Evolutionary conservation across 2,888 invertebrate species (phyloP).

Genomic region (Antheraea assamensis): DNA sequence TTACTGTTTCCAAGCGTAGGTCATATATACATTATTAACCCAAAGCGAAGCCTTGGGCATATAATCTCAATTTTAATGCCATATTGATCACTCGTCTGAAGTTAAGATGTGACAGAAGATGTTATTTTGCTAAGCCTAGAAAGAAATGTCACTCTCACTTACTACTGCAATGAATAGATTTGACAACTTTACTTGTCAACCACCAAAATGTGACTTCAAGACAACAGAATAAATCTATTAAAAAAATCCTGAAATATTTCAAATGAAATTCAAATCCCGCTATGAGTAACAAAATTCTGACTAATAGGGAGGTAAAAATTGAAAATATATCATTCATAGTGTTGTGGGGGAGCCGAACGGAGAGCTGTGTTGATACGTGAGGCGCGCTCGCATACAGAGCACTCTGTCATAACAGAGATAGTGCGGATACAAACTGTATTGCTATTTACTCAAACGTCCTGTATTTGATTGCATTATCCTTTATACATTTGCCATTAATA

Average conservation of each 20-base stretch:
- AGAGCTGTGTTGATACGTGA: slow-evolving; percentile 55
- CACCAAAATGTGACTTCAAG: neutral
- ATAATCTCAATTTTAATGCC: no score
- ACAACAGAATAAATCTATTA: neutral
- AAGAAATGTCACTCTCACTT: neutral
- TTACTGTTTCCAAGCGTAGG: no score
- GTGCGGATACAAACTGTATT: slow-evolving; percentile 45
- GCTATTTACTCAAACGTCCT: slow-evolving; percentile 39
- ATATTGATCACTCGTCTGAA: neutral
- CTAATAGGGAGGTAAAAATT: slow-evolving; percentile 72
- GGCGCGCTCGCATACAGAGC: slow-evolving; percentile 59
- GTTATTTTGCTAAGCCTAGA: neutral
- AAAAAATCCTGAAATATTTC: neutral
- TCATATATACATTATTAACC: no score
- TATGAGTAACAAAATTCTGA: slow-evolving; percentile 61
- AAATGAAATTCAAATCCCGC: slow-evolving; percentile 58
- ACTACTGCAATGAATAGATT: neutral
- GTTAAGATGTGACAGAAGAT: neutral
- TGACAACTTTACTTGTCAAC: neutral
- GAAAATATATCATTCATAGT: slow-evolving; percentile 74
- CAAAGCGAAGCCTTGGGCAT: no score
- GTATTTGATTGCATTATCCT: slow-evolving; percentile 51
- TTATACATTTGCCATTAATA: slow-evolving; percentile 7
- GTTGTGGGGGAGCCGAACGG: slow-evolving; percentile 52
- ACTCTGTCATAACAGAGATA: slow-evolving; percentile 74